Evolutionary conservation across 2,888 invertebrate genomes (phyloP).

Genomic region (Macaria liturata): DNA sequence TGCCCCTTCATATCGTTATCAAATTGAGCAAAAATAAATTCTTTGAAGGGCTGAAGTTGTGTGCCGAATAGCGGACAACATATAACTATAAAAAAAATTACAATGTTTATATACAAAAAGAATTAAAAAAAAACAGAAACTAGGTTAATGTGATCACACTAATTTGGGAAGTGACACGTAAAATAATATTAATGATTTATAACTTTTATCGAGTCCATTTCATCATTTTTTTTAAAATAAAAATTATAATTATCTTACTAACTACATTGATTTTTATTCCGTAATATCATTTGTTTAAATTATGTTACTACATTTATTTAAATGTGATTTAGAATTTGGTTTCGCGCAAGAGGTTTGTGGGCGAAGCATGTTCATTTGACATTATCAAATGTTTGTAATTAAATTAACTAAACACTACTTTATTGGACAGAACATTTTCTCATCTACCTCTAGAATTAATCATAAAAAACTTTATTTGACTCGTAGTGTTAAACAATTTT

Average conservation of each 20-base stretch:
- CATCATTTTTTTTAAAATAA: slow-evolving; percentile 49
- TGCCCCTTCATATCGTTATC: too few relatives aligned
- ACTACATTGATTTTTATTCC: slow-evolving; percentile 56
- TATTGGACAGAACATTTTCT: too few relatives aligned
- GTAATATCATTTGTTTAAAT: slow-evolving; percentile 59
- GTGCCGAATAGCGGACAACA: too few relatives aligned
- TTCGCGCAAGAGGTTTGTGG: slow-evolving; percentile 59
- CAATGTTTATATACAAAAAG: not conserved
- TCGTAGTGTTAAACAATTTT: too few relatives aligned
- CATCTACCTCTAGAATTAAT: too few relatives aligned
- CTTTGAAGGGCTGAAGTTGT: not conserved
- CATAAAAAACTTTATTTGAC: too few relatives aligned
- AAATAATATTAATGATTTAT: slow-evolving; percentile 6
- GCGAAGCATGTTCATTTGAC: slow-evolving; percentile 40
- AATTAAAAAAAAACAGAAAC: not conserved
- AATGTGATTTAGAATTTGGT: slow-evolving; percentile 81
- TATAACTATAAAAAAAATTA: not conserved
- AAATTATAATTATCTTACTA: slow-evolving; percentile 48
- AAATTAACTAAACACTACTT: too few relatives aligned
- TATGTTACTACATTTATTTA: slow-evolving; percentile 60
- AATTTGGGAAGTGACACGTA: slow-evolving; percentile 37
- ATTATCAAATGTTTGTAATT: too few relatives aligned
- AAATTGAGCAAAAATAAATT: not conserved
- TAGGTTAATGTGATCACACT: not conserved
- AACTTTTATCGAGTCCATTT: slow-evolving; percentile 31